These are phyloP conservation scores for Nasonia oneida DNA, from an alignment of 2,888 invertebrate species.

Conservation along the genomic window DNA sequence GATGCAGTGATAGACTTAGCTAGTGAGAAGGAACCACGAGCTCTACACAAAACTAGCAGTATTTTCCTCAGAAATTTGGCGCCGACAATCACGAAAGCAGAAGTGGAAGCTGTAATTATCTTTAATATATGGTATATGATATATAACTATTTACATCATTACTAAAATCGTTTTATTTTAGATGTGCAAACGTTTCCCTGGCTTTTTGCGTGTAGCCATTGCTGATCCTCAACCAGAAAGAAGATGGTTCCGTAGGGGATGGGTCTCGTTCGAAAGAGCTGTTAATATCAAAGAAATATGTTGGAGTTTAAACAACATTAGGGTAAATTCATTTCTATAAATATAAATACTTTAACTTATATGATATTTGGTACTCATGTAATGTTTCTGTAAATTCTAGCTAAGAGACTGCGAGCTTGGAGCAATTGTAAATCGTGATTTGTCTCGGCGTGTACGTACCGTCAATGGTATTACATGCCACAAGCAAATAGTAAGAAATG, in stretches of 20 bases:
- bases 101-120: slow-evolving; percentile 93
- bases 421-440: slow-evolving; percentile 97
- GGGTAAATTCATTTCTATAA: slow-evolving; percentile 80
- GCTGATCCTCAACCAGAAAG: slow-evolving; percentile 98
- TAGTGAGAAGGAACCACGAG: slow-evolving; percentile 82
- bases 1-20: slow-evolving; percentile 78
- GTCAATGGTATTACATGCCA: slow-evolving; percentile 95
- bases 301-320: slow-evolving; percentile 98
- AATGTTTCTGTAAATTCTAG: slow-evolving; percentile 79
- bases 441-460: slow-evolving; percentile 95
- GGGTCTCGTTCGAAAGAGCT: slow-evolving; percentile 98
- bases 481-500: slow-evolving; percentile 92
- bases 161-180: slow-evolving; percentile 73
- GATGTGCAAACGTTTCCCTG: slow-evolving; percentile 95
- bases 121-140: slow-evolving; percentile 23
- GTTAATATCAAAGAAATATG: slow-evolving; percentile 99
- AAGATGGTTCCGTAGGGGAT: slow-evolving; percentile 97
- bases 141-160: slow-evolving; percentile 7
- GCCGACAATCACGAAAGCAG: slow-evolving; percentile 96
- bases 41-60: slow-evolving; percentile 96
- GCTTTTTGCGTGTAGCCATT: slow-evolving; percentile 96
- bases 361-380: slow-evolving; percentile 17
- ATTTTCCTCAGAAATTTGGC: slow-evolving; percentile 98
- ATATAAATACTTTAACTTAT: not conserved
- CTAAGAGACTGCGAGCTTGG: slow-evolving; percentile 94